Evolutionary conservation across 1,140 invertebrate genomes (phyloP).

Genomic region (Solenopsis fugax): DNA sequence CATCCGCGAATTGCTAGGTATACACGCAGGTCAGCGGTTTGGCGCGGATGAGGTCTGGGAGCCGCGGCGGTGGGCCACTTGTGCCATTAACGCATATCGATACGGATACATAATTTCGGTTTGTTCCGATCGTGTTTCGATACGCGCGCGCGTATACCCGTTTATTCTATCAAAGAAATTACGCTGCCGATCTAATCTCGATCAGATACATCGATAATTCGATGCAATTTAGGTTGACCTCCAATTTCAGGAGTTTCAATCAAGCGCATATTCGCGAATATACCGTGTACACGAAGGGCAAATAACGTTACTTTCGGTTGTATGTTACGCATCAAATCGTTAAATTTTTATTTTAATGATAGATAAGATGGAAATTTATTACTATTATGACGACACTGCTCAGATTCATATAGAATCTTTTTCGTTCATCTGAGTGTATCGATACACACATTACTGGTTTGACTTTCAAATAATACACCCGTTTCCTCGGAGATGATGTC

Average conservation of each 20-base stretch:
- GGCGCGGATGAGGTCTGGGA: background rate
- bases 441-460: no score
- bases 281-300: background rate
- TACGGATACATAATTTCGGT: constrained; percentile 44
- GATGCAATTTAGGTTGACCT: constrained; percentile 47
- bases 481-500: no score
- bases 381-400: background rate
- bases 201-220: constrained; percentile 18
- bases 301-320: background rate
- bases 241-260: constrained; percentile 32
- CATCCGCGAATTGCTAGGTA: constrained; percentile 30
- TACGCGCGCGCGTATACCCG: background rate
- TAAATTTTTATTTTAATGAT: background rate
- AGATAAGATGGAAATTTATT: background rate
- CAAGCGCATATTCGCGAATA: background rate
- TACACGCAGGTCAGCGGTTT: constrained; percentile 23
- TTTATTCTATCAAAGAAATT: constrained; percentile 61
- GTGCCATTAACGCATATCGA: constrained; percentile 48
- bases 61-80: background rate
- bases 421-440: no score
- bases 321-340: background rate
- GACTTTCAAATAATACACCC: no score
- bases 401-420: background rate
- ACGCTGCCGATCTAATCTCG: constrained; percentile 18
- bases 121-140: background rate